phyloP scores from a whole-genome alignment of 2,113 vertebrate genomes.

The Tychaedon coryphoeus region DNA sequence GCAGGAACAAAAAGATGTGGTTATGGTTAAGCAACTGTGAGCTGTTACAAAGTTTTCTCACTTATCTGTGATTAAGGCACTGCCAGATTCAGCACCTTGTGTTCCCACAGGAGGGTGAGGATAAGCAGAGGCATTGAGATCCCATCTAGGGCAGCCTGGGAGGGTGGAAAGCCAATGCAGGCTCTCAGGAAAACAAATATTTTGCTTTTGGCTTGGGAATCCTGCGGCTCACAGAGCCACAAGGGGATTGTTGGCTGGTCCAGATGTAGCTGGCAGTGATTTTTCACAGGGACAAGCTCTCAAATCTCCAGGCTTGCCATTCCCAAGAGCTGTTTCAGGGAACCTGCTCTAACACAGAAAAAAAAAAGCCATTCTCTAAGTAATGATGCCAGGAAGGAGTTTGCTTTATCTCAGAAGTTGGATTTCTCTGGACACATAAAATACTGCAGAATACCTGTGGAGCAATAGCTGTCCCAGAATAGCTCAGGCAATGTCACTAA shows the following conservation, averaged over 20 bases:
- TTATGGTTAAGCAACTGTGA: background rate
- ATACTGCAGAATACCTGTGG: background rate
- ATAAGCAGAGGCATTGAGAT: background rate
- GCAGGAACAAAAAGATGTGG: background rate
- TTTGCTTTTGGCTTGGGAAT: background rate
- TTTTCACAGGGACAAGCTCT: background rate
- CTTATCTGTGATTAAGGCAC: background rate
- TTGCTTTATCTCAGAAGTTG: background rate
- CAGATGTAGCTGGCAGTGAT: background rate
- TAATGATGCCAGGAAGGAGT: background rate
- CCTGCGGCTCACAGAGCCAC: accelerated
- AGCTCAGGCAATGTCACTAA: background rate
- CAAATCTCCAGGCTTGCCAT: background rate
- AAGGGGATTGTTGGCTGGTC: accelerated
- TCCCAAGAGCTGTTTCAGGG: background rate
- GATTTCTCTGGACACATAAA: background rate
- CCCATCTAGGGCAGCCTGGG: background rate
- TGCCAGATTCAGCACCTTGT: background rate
- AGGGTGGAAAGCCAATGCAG: background rate
- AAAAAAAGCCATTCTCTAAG: background rate
- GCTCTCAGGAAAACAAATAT: accelerated
- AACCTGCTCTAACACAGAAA: background rate
- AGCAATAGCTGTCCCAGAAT: background rate
- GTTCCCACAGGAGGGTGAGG: accelerated
- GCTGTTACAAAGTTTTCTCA: background rate